These are phyloP conservation scores for Brachypodius melanocephalos DNA, from an alignment of 2,113 vertebrate species.

Conservation along the genomic window DNA sequence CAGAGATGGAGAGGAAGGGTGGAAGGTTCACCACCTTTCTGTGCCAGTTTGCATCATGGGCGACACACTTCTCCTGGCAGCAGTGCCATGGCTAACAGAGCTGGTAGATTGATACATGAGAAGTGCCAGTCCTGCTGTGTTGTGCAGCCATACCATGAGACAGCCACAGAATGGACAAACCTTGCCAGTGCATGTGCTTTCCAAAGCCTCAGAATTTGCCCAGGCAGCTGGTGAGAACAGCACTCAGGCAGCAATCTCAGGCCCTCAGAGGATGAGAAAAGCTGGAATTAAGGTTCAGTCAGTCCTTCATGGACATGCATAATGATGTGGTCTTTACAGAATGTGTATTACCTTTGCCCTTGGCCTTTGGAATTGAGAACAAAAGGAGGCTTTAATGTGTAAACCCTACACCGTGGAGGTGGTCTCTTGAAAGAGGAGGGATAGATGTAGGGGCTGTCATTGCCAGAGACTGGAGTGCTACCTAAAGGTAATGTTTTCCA, in stretches of 20 bases:
- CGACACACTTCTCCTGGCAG: neutral
- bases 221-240: neutral
- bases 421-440: neutral
- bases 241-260: neutral
- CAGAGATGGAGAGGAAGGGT: neutral
- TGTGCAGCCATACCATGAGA: neutral
- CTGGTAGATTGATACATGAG: neutral
- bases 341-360: neutral
- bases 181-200: neutral
- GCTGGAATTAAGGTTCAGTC: neutral
- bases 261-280: neutral
- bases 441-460: neutral
- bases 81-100: neutral
- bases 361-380: neutral
- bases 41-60: rapidly evolving
- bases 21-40: rapidly evolving
- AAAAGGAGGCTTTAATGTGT: neutral
- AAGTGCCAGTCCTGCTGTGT: neutral
- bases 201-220: neutral
- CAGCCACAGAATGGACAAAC: neutral
- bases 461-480: neutral
- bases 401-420: neutral
- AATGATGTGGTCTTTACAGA: neutral
- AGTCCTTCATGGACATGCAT: rapidly evolving
- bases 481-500: neutral